Percentiles rank a stretch among this genome's conserved stretches.
These are phyloP conservation scores for Drosophila peninsularis DNA, from an alignment of 2,888 invertebrate species.

Conservation along the genomic window DNA sequence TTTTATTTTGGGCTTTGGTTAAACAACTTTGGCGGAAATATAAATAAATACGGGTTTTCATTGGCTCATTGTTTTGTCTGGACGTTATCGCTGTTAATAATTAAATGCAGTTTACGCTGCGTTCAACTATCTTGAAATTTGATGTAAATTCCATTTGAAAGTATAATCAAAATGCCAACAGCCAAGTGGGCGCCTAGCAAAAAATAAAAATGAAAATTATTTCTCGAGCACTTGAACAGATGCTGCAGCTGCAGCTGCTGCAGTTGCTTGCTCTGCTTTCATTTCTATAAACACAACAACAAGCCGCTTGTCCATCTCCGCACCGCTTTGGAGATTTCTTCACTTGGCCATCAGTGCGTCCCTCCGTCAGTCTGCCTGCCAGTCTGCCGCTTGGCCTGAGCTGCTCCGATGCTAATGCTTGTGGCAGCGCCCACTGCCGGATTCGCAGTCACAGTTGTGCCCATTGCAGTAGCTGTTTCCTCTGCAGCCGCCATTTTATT, in stretches of 20 bases:
- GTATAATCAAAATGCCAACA: conserved; percentile 73
- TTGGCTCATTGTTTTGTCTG: conserved; percentile 19
- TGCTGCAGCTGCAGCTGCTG: conserved; percentile 5
- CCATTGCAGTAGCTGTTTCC: conserved; percentile 7
- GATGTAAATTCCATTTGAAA: conserved; percentile 71
- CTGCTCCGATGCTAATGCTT: conserved; percentile 65
- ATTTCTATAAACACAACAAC: conserved; percentile 5
- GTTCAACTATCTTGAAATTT: conserved; percentile 52
- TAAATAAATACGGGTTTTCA: conserved; percentile 5
- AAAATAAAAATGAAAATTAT: conserved; percentile 46
- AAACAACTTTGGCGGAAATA: conserved; percentile 10
- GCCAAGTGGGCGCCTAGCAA: conserved; percentile 12
- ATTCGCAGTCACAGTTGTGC: conserved; percentile 25
- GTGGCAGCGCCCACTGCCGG: conserved; percentile 38
- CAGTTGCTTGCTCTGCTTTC: conserved; percentile 11
- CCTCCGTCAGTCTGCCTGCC: background rate
- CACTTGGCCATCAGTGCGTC: background rate
- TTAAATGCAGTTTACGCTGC: conserved; percentile 71
- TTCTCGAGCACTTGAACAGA: conserved; percentile 49
- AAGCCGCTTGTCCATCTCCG: conserved; percentile 7
- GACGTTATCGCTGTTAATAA: conserved; percentile 58
- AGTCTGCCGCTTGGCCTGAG: conserved; percentile 30
- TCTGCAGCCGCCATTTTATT: conserved; percentile 21
- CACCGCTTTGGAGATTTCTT: conserved; percentile 17
- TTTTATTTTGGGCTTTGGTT: conserved; percentile 2